These are phyloP conservation scores for Rynchops niger DNA, from an alignment of 2,113 vertebrate genomes.

Conservation along the genomic window DNA sequence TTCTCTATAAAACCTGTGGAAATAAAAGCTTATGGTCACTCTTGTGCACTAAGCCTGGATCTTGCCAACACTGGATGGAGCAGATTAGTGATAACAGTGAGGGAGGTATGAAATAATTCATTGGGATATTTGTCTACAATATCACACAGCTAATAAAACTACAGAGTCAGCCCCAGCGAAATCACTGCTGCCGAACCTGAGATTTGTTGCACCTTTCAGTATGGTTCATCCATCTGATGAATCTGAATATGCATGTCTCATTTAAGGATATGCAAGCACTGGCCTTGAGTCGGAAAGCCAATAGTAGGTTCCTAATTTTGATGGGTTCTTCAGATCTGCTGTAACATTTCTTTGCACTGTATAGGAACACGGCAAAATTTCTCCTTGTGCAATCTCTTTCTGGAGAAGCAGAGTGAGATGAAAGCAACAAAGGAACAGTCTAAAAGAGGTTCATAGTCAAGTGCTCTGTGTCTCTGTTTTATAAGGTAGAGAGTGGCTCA, in stretches of 20 bases:
- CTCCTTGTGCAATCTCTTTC: neutral
- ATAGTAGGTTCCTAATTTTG: accelerated
- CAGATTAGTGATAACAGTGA: neutral
- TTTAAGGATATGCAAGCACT: neutral
- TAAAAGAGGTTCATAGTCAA: neutral
- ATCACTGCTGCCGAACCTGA: neutral
- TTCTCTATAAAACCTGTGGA: neutral
- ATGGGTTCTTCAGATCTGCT: neutral
- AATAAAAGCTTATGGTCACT: neutral
- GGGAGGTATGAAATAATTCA: neutral
- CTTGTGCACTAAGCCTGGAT: neutral
- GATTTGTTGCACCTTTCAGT: neutral
- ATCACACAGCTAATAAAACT: neutral
- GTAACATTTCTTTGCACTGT: neutral
- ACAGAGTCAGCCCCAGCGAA: neutral
- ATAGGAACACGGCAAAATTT: neutral
- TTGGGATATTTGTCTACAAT: neutral
- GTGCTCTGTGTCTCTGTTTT: neutral
- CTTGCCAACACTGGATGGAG: neutral
- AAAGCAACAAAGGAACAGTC: neutral
- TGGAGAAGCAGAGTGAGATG: neutral
- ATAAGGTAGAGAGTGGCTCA: neutral
- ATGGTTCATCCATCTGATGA: neutral
- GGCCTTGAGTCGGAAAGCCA: neutral
- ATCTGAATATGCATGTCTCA: neutral